Conservation (phyloP, 2,888 invertebrate genomes). For the Agrochola macilenta region DNA sequence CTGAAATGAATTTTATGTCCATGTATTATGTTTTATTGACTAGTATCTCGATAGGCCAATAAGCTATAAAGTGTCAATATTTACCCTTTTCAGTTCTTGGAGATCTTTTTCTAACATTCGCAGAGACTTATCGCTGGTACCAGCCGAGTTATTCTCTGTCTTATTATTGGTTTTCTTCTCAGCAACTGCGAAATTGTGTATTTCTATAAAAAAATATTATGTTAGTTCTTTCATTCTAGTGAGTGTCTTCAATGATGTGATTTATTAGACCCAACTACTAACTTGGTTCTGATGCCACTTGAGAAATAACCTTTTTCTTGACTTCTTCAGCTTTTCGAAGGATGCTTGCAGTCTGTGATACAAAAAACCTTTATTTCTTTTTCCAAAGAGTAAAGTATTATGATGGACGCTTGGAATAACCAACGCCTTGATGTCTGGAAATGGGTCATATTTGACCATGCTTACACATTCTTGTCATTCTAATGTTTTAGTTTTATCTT, state of each 20-base stretch:
- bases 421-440: background rate
- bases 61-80: constrained; percentile 5
- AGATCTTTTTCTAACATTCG: constrained; percentile 91
- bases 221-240: background rate
- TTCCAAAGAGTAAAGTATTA: background rate
- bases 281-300: constrained; percentile 51
- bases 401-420: too few relatives aligned
- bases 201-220: constrained; percentile 17
- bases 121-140: constrained; percentile 85
- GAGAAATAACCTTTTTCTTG: constrained; percentile 74
- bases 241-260: background rate
- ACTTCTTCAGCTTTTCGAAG: constrained; percentile 80
- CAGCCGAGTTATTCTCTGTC: constrained; percentile 74
- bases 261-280: constrained; percentile 33
- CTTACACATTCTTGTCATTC: too few relatives aligned
- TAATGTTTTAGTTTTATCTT: constrained; percentile 21
- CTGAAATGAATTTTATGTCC: constrained; percentile 69
- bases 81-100: constrained; percentile 90
- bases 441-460: background rate
- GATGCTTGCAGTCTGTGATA: constrained; percentile 74
- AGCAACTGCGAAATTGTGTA: constrained; percentile 56
- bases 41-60: background rate
- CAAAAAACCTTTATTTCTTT: constrained; percentile 2
- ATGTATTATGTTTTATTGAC: background rate
- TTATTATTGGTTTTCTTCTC: constrained; percentile 74